Conservation (phyloP, 2,113 vertebrate species). For the Ursus arctos region DNA sequence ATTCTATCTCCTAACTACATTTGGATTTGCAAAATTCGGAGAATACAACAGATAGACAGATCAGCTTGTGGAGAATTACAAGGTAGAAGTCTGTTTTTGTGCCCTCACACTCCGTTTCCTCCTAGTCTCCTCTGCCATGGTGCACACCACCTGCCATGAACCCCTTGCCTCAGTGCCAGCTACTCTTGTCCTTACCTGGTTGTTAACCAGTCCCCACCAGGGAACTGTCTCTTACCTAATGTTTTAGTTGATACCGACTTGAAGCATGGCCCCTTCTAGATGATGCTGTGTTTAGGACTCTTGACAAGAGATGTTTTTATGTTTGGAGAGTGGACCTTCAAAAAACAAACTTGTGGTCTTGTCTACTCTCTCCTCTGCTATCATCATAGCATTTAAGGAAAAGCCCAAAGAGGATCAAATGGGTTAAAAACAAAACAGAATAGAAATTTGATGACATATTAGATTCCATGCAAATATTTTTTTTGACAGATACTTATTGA, state of each 20-base stretch:
- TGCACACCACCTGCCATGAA: not conserved
- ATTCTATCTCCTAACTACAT: not conserved
- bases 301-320: not conserved
- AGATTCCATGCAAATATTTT: not conserved
- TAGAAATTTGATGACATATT: not conserved
- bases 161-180: not conserved
- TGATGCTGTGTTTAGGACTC: not conserved
- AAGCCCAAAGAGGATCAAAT: not conserved
- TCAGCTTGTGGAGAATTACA: not conserved
- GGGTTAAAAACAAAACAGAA: not conserved
- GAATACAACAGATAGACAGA: not conserved
- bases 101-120: not conserved
- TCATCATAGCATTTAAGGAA: not conserved
- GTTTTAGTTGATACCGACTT: not conserved
- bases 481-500: not conserved
- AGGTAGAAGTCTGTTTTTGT: not conserved
- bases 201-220: not conserved
- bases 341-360: not conserved
- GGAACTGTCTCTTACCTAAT: not conserved
- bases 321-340: not conserved
- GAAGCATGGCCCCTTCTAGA: not conserved
- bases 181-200: no score
- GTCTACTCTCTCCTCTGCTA: not conserved
- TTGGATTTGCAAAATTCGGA: not conserved
- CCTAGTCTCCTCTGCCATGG: not conserved